phyloP scores from a whole-genome alignment of 2,888 invertebrate species.

The Pachydiplax longipennis region DNA sequence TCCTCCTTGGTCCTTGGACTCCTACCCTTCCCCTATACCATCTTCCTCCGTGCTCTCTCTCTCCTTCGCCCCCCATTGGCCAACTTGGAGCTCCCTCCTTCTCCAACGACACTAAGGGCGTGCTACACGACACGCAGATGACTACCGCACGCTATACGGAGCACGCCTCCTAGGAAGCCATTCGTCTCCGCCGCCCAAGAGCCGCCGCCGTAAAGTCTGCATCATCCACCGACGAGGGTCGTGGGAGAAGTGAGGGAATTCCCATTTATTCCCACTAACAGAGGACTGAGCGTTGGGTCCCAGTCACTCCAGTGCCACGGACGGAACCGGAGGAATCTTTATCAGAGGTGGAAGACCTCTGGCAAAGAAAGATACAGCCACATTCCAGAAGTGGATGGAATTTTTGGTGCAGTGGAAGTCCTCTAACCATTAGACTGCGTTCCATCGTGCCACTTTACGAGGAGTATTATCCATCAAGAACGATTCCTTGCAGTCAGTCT shows the following conservation, averaged over 20 bases:
- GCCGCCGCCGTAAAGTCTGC: neutral
- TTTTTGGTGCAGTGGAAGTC: neutral
- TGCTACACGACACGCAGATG: conserved; percentile 40
- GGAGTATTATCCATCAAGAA: neutral
- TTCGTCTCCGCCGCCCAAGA: neutral
- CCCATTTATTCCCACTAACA: no score
- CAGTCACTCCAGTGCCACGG: no score
- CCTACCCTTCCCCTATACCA: neutral
- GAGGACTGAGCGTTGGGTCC: no score
- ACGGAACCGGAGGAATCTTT: no score
- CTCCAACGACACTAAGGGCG: conserved; percentile 20
- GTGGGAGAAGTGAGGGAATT: no score
- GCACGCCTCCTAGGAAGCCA: conserved; percentile 18
- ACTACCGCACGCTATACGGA: conserved; percentile 20
- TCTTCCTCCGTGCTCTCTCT: neutral
- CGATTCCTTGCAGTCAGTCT: neutral
- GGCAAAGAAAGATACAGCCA: neutral
- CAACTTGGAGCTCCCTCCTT: neutral
- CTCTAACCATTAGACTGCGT: neutral
- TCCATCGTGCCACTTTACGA: neutral
- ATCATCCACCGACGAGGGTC: neutral
- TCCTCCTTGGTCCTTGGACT: neutral
- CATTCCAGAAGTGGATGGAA: neutral
- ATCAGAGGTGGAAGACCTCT: no score
- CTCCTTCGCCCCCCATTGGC: neutral